Evolutionary conservation across 2,113 vertebrate genomes (phyloP).

Genomic region (Hyla sarda): DNA sequence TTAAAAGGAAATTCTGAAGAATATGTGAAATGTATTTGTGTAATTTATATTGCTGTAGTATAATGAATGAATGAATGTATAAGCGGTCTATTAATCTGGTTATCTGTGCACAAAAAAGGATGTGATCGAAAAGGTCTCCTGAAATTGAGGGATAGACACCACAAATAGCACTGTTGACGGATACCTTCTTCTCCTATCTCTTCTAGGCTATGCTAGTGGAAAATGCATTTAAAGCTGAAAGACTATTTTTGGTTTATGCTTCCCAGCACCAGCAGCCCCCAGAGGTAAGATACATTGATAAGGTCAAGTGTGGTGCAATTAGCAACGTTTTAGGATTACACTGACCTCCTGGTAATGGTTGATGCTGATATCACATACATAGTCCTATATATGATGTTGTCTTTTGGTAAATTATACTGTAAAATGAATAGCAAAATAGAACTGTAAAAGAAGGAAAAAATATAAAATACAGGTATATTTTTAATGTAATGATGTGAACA

Average conservation of each 20-base stretch:
- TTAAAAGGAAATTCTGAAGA: not conserved
- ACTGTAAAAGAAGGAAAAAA: too few relatives aligned
- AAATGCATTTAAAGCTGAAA: slow-evolving; percentile 86
- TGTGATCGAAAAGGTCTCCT: not conserved
- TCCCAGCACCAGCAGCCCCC: slow-evolving; percentile 87
- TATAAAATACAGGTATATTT: too few relatives aligned
- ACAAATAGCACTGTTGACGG: slow-evolving; percentile 21
- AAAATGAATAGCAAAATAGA: too few relatives aligned
- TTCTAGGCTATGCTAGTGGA: slow-evolving; percentile 92
- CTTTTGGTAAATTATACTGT: not conserved
- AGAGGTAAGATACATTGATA: slow-evolving; percentile 78
- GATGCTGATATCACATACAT: not conserved
- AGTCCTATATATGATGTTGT: not conserved
- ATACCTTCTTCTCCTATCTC: slow-evolving; percentile 62
- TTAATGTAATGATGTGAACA: too few relatives aligned
- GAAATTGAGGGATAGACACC: not conserved
- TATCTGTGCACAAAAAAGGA: not conserved
- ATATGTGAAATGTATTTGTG: too few relatives aligned
- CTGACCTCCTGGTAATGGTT: not conserved
- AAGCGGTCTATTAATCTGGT: too few relatives aligned
- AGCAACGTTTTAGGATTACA: not conserved
- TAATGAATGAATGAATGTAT: too few relatives aligned
- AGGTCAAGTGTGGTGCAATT: not conserved
- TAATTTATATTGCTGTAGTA: too few relatives aligned
- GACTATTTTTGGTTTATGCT: slow-evolving; percentile 85